Conservation (phyloP, 1,140 invertebrate genomes). For the Helicoverpa zea region DNA sequence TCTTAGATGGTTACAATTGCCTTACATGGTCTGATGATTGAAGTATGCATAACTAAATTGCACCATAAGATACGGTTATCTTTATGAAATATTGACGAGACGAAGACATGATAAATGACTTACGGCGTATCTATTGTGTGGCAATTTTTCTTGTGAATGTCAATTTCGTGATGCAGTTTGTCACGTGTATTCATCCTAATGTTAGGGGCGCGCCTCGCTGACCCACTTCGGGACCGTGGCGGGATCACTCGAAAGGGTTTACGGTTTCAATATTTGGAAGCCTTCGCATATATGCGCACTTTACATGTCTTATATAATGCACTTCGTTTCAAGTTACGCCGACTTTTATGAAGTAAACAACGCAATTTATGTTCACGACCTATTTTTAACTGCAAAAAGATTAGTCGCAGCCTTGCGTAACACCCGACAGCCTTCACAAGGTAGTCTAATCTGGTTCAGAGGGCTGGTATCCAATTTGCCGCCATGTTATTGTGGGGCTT, state of each 20-base stretch:
- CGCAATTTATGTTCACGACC: constrained; percentile 57
- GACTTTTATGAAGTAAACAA: constrained; percentile 48
- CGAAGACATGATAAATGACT: constrained; percentile 15
- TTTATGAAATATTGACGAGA: background rate
- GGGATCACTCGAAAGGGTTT: constrained; percentile 76
- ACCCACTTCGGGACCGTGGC: constrained; percentile 71
- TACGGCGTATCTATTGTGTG: constrained; percentile 19
- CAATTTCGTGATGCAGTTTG: constrained; percentile 32
- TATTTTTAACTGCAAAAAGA: constrained; percentile 66
- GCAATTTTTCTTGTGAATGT: constrained; percentile 20
- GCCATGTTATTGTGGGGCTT: constrained; percentile 72
- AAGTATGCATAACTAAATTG: background rate
- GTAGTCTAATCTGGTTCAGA: constrained; percentile 76
- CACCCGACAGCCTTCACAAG: constrained; percentile 69
- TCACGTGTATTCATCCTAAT: constrained; percentile 66
- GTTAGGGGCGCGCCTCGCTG: constrained; percentile 68
- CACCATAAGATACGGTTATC: background rate
- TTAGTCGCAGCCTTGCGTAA: constrained; percentile 70
- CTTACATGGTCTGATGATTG: background rate
- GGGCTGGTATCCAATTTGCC: constrained; percentile 81
- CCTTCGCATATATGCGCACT: constrained; percentile 59
- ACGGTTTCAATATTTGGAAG: constrained; percentile 81
- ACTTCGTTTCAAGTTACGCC: constrained; percentile 59
- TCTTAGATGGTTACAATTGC: too few relatives aligned
- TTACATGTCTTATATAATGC: constrained; percentile 46